Base-by-base conservation (phyloP, 2,797 vertebrate species). In the Antrozous pallidus region DNA sequence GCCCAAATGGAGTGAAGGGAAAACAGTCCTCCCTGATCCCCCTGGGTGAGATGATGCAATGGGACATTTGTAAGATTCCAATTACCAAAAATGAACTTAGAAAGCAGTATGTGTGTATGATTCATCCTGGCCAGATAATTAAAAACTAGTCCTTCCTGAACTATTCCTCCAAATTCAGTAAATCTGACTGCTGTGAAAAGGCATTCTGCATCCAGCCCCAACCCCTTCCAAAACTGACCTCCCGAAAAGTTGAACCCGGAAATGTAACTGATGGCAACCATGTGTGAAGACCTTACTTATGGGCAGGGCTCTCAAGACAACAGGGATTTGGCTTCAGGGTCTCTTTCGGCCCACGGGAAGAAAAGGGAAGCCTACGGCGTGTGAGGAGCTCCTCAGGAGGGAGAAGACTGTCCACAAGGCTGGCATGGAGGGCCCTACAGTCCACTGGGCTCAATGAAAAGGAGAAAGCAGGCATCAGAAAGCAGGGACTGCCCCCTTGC, bases 31-130 rank as follows among this genome's bases (percentile, higher is more conserved):
- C 63, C 71, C 33, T 49, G 17, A 24, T 31, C 17, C 14, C 1
- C 33, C 42, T 9, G 33, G 56, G 67, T 28, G 3, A 56, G 77
- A 81, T 58, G 73, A 86, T 56, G 91, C 94, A 92, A 78, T 18
- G 20, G 78, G 42, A 61, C 88, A 71, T 93, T 95, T 88, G 58
- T 89, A 94, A 95, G 77, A 79, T 91, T 86, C 81, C 80, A 89
- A 8, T 95, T 71, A 87, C 63, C 47, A 38, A 78, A 78, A 94
- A 91, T 79, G 58, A 88, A 91, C 87, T 89, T 87, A 92, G 71
- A 91, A 93, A 92, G 71, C 20, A 20, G 31, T 31, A 0, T 7
- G 11, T 28, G 61, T 69, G 33, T 24, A 24, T 45, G 69, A 93
- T 65, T 93, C 70, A 79, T 42, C 80, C 49, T 40, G 63, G 56